Conservation (phyloP, 2,888 invertebrate species). For the Diplolepis rosae region DNA sequence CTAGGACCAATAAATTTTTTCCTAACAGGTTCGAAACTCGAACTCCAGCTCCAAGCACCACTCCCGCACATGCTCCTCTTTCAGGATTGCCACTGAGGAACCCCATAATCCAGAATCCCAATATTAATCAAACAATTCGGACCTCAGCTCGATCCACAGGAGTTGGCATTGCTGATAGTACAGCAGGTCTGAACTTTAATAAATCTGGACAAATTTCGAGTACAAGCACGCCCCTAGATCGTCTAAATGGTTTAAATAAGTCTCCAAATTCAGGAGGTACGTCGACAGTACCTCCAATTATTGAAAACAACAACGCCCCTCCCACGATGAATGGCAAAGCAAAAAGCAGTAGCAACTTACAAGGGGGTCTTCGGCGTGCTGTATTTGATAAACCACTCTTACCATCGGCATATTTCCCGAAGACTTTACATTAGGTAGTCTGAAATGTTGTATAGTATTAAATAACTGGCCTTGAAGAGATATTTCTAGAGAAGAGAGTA, state of each 20-base stretch:
- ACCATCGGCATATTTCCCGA: slow-evolving; percentile 70
- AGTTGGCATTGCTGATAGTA: slow-evolving; percentile 61
- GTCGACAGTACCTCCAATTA: slow-evolving; percentile 27
- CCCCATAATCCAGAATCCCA: slow-evolving; percentile 66
- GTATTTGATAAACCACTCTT: slow-evolving; percentile 67
- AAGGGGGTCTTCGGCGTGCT: slow-evolving; percentile 66
- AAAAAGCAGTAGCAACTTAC: slow-evolving; percentile 61
- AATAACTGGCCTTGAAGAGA: slow-evolving; percentile 32
- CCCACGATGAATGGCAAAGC: slow-evolving; percentile 60
- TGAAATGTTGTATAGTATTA: slow-evolving; percentile 27
- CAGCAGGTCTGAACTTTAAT: slow-evolving; percentile 61
- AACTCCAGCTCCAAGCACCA: slow-evolving; percentile 57
- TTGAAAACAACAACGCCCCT: slow-evolving; percentile 65
- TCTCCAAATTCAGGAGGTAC: slow-evolving; percentile 46
- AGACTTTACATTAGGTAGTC: slow-evolving; percentile 67
- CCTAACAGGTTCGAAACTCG: slow-evolving; percentile 65
- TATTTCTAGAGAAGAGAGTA: slow-evolving; percentile 37
- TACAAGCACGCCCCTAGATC: slow-evolving; percentile 71
- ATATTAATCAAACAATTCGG: slow-evolving; percentile 66
- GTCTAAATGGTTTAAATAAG: slow-evolving; percentile 61
- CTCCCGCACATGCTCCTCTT: slow-evolving; percentile 54
- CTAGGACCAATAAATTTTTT: slow-evolving; percentile 66
- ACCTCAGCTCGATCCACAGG: slow-evolving; percentile 61
- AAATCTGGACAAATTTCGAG: slow-evolving; percentile 68
- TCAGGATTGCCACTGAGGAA: slow-evolving; percentile 62